Evolutionary conservation across 2,797 vertebrate genomes (phyloP), one percentile per base, ranked within the genome.

Genomic region (Cossypha caffra): DNA sequence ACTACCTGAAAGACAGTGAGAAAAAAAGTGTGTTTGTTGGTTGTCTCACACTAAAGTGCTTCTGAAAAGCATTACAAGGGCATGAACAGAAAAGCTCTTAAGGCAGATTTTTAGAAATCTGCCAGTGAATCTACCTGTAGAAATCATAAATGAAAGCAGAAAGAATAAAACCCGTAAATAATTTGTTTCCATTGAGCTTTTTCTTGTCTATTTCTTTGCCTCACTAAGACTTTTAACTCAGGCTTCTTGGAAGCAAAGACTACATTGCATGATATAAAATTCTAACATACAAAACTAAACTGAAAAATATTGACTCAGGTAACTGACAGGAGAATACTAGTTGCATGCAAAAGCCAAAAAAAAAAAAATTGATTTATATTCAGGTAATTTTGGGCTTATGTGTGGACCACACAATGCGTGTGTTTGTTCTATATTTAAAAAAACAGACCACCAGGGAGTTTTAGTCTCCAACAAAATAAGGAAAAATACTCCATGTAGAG

Each of bases 371-470:
- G 11, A 84, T 93, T 94, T 77, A 93, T 83, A 64, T 88, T 92
- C 74, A 85, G 51, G 85, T 90, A 96, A 84, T 50, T 74, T 90
- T 47, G 33, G 50, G 72, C 68, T 85, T 26, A 66, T 3, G 13
- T 16, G 59, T 64, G 73, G 77, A 79, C 68, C 86, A 84, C 83
- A 94, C 91, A 94, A 54, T 95, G 73, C 48, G 3, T 69, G 40
- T 86, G 45, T 93, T 94, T 97, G 92, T 93, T 95, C 64, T 90
- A 24, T 42, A 45, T 42, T 20, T n/a, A 51, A 89, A 31, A 84
- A 71, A 94, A 1, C 33, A 71, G 92, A 94, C 87, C 88, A 90
- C 79, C 18, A 4, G 64, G 50, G 62, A 90, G 88, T 95, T 95
- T 82, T 64, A 92, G 84, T 89, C 77, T 94, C 78, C 29, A 47